Evolutionary conservation across 2,888 invertebrate genomes (phyloP), one percentile per base, ranked within the genome.

Genomic region (Auanema freiburgensis): DNA sequence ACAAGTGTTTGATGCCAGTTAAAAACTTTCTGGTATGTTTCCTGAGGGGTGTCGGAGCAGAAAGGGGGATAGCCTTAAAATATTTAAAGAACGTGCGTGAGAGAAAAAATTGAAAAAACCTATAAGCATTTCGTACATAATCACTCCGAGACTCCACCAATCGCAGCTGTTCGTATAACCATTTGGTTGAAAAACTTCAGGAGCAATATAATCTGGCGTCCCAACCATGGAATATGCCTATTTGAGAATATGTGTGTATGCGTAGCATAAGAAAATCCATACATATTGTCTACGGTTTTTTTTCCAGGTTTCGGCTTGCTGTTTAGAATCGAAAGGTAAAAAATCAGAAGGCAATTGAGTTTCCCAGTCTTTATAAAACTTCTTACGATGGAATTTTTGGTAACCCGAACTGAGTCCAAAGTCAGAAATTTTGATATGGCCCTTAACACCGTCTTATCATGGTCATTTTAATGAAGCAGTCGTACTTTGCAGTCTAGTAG

Each of bases 51-150:
- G 86, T 98, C 97, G 63, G 97, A 97, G 86, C 98, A 98, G 87
- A 99, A 98, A 59, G 98, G 98, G 69, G 98, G 98, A 86, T 97
- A 99, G 23, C 98, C 90, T 89, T 79, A 5, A 74, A 55, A 54
- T 10, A 18, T 14, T 8, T 2, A 12, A 3, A 43, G 24, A 49
- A 49, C 16, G n/a, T n/a, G n/a, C n/a, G n/a, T n/a, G n/a, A n/a
- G n/a, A 2, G 5, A 53, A 75, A 46, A 21, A 46, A 5, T 18
- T 46, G 4, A 10, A 18, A 46, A 52, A 16, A 89, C 89, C 97
- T 86, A 98, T 98, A 77, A 99, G 88, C 98, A 99, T 99, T 87
- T 99, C 98, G 87, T 97, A 98, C 98, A 99, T 98, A 81, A 98
- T 98, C 63, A 99, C 98, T 25, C 98, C 98, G 63, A 99, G 88